These are phyloP conservation scores for Tipula unca DNA, from an alignment of 2,888 invertebrate species.

Conservation along the genomic window DNA sequence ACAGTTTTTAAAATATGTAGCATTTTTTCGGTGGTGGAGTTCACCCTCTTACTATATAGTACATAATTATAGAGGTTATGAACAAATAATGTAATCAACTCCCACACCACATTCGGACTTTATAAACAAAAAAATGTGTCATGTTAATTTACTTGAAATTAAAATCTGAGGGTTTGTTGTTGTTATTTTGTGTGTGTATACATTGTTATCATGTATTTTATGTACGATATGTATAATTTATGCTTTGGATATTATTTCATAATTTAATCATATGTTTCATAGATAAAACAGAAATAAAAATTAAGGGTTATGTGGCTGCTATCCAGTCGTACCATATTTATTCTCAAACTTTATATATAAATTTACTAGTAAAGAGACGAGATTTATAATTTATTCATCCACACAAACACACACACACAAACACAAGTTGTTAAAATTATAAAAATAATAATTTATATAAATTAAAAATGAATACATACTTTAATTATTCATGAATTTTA, in stretches of 20 bases:
- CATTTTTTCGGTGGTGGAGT: not conserved
- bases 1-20: no score
- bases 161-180: not conserved
- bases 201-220: not conserved
- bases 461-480: constrained; percentile 9
- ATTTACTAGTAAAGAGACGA: not conserved
- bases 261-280: constrained; percentile 14
- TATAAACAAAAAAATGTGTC: not conserved
- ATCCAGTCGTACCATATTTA: not conserved
- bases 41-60: not conserved
- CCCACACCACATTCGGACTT: not conserved
- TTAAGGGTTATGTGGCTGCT: not conserved
- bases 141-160: not conserved
- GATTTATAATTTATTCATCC: constrained; percentile 18
- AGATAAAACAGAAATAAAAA: not conserved
- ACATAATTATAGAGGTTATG: not conserved
- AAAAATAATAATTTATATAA: constrained; percentile 8
- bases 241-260: not conserved
- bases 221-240: not conserved
- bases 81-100: not conserved
- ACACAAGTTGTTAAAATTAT: constrained; percentile 15
- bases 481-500: constrained; percentile 9
- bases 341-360: not conserved
- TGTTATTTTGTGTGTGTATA: not conserved
- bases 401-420: no score